These are phyloP conservation scores for Enteromius viviparus DNA, from an alignment of 2,797 vertebrate species.

Conservation along the genomic window DNA sequence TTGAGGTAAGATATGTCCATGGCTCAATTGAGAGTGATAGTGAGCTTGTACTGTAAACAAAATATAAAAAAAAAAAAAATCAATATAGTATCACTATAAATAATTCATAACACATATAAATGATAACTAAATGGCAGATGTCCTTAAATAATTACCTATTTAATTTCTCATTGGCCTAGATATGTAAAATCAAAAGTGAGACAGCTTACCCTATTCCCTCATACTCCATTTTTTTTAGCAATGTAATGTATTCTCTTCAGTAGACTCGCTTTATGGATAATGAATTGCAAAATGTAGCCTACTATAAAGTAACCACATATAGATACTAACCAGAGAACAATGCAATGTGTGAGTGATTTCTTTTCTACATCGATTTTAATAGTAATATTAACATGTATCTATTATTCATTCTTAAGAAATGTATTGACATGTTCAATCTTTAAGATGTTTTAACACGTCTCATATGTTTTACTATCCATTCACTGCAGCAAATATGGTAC, in stretches of 20 bases:
- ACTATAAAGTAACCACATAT: not conserved
- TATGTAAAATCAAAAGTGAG: not conserved
- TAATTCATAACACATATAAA: not conserved
- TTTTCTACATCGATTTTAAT: not conserved
- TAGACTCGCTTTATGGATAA: not conserved
- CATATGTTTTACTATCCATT: not conserved
- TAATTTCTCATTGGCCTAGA: not conserved
- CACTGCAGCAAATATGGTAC: not conserved
- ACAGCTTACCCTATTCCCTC: not conserved
- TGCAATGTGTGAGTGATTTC: not conserved
- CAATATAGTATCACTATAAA: not conserved
- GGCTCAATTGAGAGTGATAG: not conserved
- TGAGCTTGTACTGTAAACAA: not conserved
- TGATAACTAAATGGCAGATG: not conserved
- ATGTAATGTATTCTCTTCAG: not conserved
- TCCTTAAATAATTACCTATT: not conserved
- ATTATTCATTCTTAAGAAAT: not conserved
- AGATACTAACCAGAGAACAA: not conserved
- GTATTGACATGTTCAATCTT: not conserved
- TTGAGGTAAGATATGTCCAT: not conserved
- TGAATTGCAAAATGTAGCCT: not conserved
- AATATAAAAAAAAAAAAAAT: not conserved
- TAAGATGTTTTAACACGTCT: slow-evolving; percentile 14
- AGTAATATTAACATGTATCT: not conserved
- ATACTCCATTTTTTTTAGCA: not conserved